Conservation (phyloP, 35 echinoderm and acorn worm species). For the Ophiothrix spiculata region DNA sequence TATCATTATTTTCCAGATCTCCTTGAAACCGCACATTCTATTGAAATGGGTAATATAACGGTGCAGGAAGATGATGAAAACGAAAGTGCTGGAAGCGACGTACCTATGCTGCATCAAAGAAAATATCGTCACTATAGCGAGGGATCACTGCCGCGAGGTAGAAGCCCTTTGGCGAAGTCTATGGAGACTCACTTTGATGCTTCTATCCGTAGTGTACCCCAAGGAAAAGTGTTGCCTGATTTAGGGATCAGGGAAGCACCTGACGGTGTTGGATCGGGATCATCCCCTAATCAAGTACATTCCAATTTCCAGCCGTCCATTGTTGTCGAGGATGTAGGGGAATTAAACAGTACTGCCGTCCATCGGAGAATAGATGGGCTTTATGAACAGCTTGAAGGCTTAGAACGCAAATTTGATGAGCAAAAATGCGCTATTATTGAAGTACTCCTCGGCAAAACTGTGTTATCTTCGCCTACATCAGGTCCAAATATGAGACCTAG, state of each 20-base stretch:
- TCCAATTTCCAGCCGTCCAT: conserved; percentile 26
- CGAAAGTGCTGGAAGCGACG: conserved; percentile 36
- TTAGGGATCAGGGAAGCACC: conserved; percentile 44
- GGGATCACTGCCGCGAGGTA: background rate
- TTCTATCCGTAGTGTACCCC: background rate
- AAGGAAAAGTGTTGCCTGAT: background rate
- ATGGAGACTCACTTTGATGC: conserved; percentile 26
- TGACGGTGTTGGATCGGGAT: conserved; percentile 37
- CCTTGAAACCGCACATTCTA: background rate
- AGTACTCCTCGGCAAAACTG: conserved; percentile 8
- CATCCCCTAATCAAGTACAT: conserved; percentile 11
- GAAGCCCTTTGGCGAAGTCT: background rate
- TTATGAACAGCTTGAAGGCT: conserved; percentile 61
- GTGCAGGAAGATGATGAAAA: conserved; percentile 32
- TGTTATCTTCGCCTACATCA: background rate
- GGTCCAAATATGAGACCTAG: background rate
- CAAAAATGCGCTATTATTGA: conserved; percentile 74
- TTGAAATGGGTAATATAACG: background rate
- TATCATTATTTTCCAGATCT: background rate
- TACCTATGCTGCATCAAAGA: conserved; percentile 31
- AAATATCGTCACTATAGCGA: conserved; percentile 26
- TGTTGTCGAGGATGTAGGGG: conserved; percentile 1
- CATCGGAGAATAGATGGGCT: conserved; percentile 73
- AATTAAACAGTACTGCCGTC: conserved; percentile 27
- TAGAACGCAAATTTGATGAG: conserved; percentile 79